Evolutionary conservation across 2,888 invertebrate genomes (phyloP), one percentile per base, ranked within the genome.

Genomic region (Lithophane leautieri): DNA sequence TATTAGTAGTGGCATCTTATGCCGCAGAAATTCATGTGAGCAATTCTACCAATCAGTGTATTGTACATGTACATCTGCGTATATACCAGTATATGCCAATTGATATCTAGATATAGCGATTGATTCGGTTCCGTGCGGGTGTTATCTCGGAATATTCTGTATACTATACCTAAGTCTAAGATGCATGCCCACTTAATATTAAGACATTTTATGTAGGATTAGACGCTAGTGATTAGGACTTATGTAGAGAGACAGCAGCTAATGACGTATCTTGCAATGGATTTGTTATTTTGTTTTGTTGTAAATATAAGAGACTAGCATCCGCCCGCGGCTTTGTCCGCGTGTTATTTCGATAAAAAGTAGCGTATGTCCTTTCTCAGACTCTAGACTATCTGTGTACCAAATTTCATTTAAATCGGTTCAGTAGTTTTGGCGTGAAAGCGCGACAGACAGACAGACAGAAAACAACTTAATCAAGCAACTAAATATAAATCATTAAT

Each of bases 1-100:
- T 54, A 62, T 62, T 73, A 56, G 22, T 11, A 11, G 61, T 52
- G 7, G 28, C 81, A 12, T 66, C 69, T 88, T 90, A 80, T 79
- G 82, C 89, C 90, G 28, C 91, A 91, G 93, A 93, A 93, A 94
- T 94, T 86, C 90, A 83, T 88, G 91, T 93, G 92, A 91, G 91
- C 93, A 92, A 89, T 90, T 80, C 79, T 84, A 84, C 71, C 67
- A 74, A 74, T 52, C 82, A 81, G 70, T 81, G 70, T 87, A 88
- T 86, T 87, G 89, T 50, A 91, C 89, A 91, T 91, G 89, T 42
- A 19, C 61, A n/a, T n/a, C n/a, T n/a, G n/a, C n/a, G n/a, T n/a
- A n/a, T n/a, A n/a, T n/a, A n/a, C n/a, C n/a, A n/a, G 42, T n/a
- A 34, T 50, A 34, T 69, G 34, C 90, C 79, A 61, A 74, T 69